Evolutionary conservation across 2,797 vertebrate genomes (phyloP).

Genomic region (Aselliscus stoliczkanus): DNA sequence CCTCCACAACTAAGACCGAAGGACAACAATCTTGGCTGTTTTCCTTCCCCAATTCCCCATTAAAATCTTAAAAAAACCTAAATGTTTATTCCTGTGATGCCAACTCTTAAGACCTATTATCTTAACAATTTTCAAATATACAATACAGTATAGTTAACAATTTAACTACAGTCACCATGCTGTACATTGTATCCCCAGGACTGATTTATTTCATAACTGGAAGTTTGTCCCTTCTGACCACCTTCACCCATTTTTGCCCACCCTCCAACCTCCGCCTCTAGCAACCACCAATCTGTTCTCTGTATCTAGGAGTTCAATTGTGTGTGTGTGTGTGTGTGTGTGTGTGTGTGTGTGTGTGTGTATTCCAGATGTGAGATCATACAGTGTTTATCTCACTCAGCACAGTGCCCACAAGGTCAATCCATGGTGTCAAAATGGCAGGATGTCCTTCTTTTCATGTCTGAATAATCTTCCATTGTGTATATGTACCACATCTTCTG

Average conservation of each 20-base stretch:
- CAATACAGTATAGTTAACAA: too few relatives aligned
- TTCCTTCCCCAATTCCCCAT: too few relatives aligned
- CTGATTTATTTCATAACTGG: not conserved
- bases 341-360: too few relatives aligned
- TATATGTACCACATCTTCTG: not conserved
- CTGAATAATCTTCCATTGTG: not conserved
- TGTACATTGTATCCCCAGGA: not conserved
- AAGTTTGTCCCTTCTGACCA: not conserved
- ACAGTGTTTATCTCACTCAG: not conserved
- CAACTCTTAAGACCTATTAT: not conserved
- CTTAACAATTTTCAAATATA: not conserved
- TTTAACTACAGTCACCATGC: not conserved
- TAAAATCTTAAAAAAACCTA: too few relatives aligned
- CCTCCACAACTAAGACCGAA: too few relatives aligned
- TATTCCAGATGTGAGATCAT: not conserved
- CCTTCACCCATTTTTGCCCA: not conserved
- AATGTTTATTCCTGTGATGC: not conserved
- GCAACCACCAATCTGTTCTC: not conserved
- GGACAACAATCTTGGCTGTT: too few relatives aligned
- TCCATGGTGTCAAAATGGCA: not conserved
- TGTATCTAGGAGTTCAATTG: too few relatives aligned
- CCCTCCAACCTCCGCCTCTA: not conserved
- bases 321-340: too few relatives aligned
- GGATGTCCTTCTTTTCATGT: not conserved
- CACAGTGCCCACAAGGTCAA: not conserved